Percentiles rank a stretch among this genome's conserved stretches.
Evolutionary conservation across 2,797 vertebrate genomes (phyloP).

Genomic region (Neomorphus geoffroyi): DNA sequence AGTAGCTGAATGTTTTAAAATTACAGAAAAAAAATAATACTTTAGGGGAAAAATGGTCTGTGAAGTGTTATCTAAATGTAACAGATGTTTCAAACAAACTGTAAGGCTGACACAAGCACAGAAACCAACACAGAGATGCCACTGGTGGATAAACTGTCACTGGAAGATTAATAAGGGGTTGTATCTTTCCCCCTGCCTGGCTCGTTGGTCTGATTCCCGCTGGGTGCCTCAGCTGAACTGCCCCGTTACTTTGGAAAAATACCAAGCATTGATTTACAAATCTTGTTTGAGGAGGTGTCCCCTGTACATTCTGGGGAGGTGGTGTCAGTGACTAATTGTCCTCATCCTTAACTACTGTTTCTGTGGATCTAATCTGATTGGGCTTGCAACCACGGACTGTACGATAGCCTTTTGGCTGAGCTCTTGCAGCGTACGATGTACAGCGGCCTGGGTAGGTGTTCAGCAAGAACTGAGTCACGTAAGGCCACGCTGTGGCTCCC

Average conservation of each 20-base stretch:
- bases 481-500: neutral
- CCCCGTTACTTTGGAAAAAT: neutral
- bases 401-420: neutral
- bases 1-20: neutral
- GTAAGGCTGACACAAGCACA: neutral
- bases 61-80: neutral
- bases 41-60: neutral
- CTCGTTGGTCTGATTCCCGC: neutral
- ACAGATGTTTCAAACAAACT: neutral
- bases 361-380: neutral
- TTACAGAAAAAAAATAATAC: neutral
- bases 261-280: neutral
- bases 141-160: neutral
- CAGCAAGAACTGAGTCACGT: neutral
- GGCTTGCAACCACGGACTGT: neutral
- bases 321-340: neutral
- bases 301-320: neutral
- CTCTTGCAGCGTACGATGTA: neutral
- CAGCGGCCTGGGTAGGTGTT: neutral
- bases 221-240: neutral
- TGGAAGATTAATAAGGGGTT: neutral
- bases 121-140: neutral
- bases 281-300: neutral
- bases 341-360: neutral
- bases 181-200: neutral